A percentile compares a stretch with the other conserved stretches of the same genome.
Conservation (phyloP, 1,140 invertebrate genomes). For the Gonatopus flavifemur region DNA sequence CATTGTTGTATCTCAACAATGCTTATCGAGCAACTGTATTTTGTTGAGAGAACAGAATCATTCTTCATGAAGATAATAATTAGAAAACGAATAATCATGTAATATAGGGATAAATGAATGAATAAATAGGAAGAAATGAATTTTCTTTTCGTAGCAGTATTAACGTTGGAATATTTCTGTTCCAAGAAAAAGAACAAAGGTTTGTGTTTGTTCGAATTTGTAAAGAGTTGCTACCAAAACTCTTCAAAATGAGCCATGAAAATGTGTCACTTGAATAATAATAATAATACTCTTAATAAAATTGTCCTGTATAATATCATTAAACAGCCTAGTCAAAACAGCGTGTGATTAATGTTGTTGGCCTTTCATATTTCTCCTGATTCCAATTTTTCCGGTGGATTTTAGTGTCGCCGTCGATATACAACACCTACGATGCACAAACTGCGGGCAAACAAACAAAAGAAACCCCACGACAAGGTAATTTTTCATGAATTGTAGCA, state of each 20-base stretch:
- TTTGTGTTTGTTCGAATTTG: not conserved
- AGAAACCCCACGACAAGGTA: too few species aligned
- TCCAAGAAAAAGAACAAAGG: not conserved
- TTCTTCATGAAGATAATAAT: too few species aligned
- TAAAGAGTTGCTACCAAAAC: slow-evolving; percentile 1
- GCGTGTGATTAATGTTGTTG: not conserved
- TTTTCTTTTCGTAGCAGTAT: not conserved
- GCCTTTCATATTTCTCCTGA: too few species aligned
- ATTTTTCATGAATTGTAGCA: too few species aligned
- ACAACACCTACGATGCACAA: too few species aligned
- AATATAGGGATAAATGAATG: slow-evolving; percentile 1
- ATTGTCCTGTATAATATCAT: slow-evolving; percentile 43
- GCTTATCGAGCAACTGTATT: too few species aligned
- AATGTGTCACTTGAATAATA: slow-evolving; percentile 20
- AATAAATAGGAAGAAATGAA: slow-evolving; percentile 11
- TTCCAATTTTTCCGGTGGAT: too few species aligned
- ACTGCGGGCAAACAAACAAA: too few species aligned
- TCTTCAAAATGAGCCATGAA: slow-evolving; percentile 19
- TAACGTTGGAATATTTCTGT: not conserved
- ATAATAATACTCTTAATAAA: slow-evolving; percentile 35
- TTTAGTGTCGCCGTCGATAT: too few species aligned
- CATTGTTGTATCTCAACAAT: too few species aligned
- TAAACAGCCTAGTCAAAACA: slow-evolving; percentile 49
- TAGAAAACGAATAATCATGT: too few species aligned
- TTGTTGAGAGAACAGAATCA: too few species aligned